Base-by-base conservation (phyloP, 2,888 invertebrate species). In the Odiellus spinosus region DNA sequence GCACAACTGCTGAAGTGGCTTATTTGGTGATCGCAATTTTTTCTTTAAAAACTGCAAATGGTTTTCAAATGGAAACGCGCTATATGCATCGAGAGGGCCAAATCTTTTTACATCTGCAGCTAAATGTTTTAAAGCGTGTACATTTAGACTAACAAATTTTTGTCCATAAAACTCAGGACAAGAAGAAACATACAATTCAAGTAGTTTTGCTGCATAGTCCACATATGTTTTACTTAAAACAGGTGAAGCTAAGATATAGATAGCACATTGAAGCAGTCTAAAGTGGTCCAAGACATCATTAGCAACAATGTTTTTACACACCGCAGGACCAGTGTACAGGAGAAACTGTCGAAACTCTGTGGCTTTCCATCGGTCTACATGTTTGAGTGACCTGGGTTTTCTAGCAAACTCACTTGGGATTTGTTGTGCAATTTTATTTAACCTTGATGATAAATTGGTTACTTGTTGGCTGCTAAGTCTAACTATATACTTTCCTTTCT, bases 341-440 rank as follows among this genome's bases (percentile, higher is more conserved):
- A 60, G 40, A 45, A 61, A 53, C 11, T 51, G 50, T 19, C 60
- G 39, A 40, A 56, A 59, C 48, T 62, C 60, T 5, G 59, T 58
- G n/a, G 58, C 59, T 46, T 61, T 62, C 57, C 58, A 62, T 18
- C 54, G 49, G 5, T 55, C 53, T n/a, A 57, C 40, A 35, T 59
- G 55, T 46, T n/a, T n/a, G 5, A 62, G 43, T 10, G 55, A 38
- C 42, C 61, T 50, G 3, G 57, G 59, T 49, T 56, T 59, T 26
- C 60, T 45, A 6, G 48, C 49, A 53, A 61, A 40, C 18, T 40
- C 40, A 17, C 21, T 26, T 42, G 26, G 3, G 12, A 42, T 42
- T 11, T 15, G 21, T 21, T 6, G 42, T 10, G 11, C 8, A 26
- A 4, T 6, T 26, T 6, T 26, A 8, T 8, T 26, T 26, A 26